Base-by-base conservation (phyloP, 2,888 invertebrate genomes). In the Belgica antarctica region DNA sequence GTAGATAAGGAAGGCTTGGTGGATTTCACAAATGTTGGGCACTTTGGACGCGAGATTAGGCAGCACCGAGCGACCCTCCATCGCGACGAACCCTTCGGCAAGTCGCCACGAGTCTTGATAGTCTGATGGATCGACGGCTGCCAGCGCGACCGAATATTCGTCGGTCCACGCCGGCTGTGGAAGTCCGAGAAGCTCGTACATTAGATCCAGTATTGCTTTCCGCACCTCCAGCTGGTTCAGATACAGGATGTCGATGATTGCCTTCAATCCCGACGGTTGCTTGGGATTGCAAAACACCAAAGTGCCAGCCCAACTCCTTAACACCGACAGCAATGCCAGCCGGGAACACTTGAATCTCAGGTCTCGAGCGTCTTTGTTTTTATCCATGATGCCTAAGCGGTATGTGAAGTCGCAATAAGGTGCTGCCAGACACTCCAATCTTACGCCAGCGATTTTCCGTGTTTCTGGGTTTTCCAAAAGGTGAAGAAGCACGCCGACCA, bases 321-420 rank as follows among this genome's bases (percentile, higher is more conserved):
- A 80, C 71, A 92, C 86, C 72, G 94, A 92, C 62, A 94, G 82
- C 72, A 94, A 79, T 12, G 93, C 94, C 72, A 92, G 81, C 71
- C 93, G 88, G 75, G 93, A 92, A 75, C 94, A 92, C 27, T 89
- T 88, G 77, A 94, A 92, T 75, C 90, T 85, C 77, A 90, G 84
- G 76, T 94, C 94, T 59, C 89, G 85, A 75, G 88, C 88, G 77
- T 88, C 88, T 76, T 87, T 87, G 79, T 85, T 87, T 74, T 86
- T 85, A 76, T 89, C 88, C 77, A 86, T 86, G 75, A 88, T 89
- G 24, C 86, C 86, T 71, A 87, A 84, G 72, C 87, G 83, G 77
- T 87, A 87, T 77, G 94, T 93, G 77, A 93, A 89, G 80, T 96
- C 96, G 76, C 96, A 95, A 78, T 96, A 94, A 0, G 96, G 96